Base-by-base conservation (phyloP, 30 jellyfish, hydroid and myxozoan genomes). In the Turritopsis rubra region DNA sequence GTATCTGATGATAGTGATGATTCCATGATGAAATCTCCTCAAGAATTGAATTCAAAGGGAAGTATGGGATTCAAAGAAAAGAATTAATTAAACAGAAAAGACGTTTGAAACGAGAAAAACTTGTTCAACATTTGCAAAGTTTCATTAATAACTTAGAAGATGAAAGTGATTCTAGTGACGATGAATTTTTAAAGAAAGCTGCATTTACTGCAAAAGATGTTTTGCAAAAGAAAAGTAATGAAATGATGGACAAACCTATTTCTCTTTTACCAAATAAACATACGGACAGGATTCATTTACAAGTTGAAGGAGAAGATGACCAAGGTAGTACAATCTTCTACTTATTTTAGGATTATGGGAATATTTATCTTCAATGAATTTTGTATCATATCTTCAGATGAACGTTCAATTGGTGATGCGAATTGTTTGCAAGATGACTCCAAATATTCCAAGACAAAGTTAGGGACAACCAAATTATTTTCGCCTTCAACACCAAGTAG, bases 131-230 rank as follows among this genome's bases (percentile, higher is more conserved):
- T 22, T 68, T 68, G 30, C 28, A 68, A 0, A 68, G 30, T n/a
- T 68, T n/a, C 77, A 68, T 68, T 19, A 27, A 68, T 19, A 27
- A 68, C 28, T n/a, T 68, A 68, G 30, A 68, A 27, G 77, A 68
- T 68, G 77, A 68, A 22, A 27, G 31, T 68, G 77, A 19, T 0
- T n/a, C 31, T 16, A 68, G 77, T 19, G 77, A 68, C 19, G 77
- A 68, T 22, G 77, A 68, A 23, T 8, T 68, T 68, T 68, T 68
- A 19, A 27, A 68, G 77, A 68, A 27, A 68, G 30, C 77, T n/a
- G 77, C 77, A 9, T 68, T 68, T 19, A 27, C 28, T n/a, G 77
- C 19, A 0, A 9, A 68, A 19, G 77, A 9, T 68, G 77, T 22
- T 68, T 68, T 23, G 30, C 30, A 22, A 66, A 66, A 60, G 21